Evolutionary conservation across 2,797 vertebrate species (phyloP).

Genomic region (Remorina albescens): DNA sequence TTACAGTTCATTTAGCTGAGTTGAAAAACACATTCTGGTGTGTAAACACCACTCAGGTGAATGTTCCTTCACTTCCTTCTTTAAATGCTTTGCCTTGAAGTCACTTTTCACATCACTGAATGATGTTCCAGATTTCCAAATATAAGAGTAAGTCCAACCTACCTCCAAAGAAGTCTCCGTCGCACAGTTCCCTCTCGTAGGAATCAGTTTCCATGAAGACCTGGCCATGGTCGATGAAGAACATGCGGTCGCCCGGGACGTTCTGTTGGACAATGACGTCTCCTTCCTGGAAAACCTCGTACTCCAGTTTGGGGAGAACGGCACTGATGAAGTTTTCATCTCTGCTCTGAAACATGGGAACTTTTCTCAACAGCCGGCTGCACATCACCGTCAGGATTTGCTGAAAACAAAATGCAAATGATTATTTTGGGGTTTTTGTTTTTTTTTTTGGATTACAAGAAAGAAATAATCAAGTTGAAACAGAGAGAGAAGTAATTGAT

Average conservation of each 20-base stretch:
- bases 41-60: background rate
- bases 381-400: slow-evolving; percentile 78
- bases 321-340: slow-evolving; percentile 76
- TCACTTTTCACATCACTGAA: background rate
- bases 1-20: background rate
- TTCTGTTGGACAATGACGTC: slow-evolving; percentile 72
- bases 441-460: background rate
- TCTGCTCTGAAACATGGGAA: slow-evolving; percentile 76
- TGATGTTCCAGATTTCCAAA: background rate
- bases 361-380: slow-evolving; percentile 75
- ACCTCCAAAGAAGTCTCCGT: slow-evolving; percentile 84
- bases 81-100: background rate
- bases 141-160: slow-evolving; percentile 27
- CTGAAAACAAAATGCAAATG: slow-evolving; percentile 41
- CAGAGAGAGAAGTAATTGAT: background rate
- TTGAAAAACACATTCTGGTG: background rate
- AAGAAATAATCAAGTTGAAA: background rate
- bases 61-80: background rate
- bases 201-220: slow-evolving; percentile 75
- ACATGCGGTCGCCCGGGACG: slow-evolving; percentile 78
- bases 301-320: slow-evolving; percentile 70
- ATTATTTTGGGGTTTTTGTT: no score
- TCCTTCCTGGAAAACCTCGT: slow-evolving; percentile 75
- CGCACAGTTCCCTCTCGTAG: slow-evolving; percentile 75
- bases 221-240: slow-evolving; percentile 80